Conservation (phyloP, 1,140 invertebrate genomes). For the Chironomus tepperi region DNA sequence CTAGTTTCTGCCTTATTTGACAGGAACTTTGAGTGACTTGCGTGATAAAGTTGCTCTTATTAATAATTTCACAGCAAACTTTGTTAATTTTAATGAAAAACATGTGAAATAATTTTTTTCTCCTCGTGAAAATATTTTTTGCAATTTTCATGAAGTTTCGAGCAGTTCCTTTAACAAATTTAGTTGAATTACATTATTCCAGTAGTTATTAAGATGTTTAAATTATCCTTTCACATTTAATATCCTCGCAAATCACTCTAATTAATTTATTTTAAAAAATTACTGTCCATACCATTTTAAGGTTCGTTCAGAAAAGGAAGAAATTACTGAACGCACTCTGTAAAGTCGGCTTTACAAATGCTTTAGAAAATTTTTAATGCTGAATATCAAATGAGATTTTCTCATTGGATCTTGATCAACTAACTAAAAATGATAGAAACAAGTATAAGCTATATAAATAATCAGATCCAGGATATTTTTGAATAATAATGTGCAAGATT, state of each 20-base stretch:
- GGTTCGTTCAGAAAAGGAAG: neutral
- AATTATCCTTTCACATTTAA: neutral
- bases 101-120: neutral
- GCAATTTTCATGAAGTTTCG: neutral
- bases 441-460: too few relatives aligned
- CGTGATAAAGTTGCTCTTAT: neutral
- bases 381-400: too few relatives aligned
- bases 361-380: too few relatives aligned
- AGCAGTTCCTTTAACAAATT: neutral
- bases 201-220: neutral
- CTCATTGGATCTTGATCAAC: too few relatives aligned
- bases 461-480: too few relatives aligned
- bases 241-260: neutral
- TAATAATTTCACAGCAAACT: neutral
- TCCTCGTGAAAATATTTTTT: slow-evolving; percentile 1
- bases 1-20: neutral
- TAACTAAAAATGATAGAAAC: too few relatives aligned
- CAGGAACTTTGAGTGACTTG: neutral
- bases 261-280: slow-evolving; percentile 16
- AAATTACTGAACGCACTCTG: too few relatives aligned
- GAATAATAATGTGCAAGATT: too few relatives aligned
- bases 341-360: too few relatives aligned
- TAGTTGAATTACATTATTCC: neutral
- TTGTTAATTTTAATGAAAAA: neutral
- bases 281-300: neutral